A percentile compares a stretch with the other conserved stretches of the same genome.
Evolutionary conservation across 2,888 invertebrate genomes (phyloP).

Genomic region (Pycnomerus fuliginosus): DNA sequence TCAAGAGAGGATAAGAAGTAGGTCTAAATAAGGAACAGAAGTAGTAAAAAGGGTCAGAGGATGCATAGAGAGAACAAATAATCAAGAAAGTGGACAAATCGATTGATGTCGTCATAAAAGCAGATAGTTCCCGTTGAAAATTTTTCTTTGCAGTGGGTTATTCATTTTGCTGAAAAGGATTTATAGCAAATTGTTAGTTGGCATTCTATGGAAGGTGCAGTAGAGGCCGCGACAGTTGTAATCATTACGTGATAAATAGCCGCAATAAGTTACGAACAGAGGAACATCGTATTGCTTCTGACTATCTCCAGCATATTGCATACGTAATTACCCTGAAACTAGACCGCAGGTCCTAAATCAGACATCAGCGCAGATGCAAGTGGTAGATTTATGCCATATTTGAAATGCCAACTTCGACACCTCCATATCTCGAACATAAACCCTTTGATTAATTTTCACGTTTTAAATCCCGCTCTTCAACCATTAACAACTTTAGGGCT

Average conservation of each 20-base stretch:
- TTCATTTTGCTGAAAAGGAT: too few relatives aligned
- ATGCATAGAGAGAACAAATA: neutral
- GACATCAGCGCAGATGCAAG: slow-evolving; percentile 16
- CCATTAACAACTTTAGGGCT: too few relatives aligned
- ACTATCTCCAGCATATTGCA: slow-evolving; percentile 11
- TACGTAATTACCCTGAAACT: slow-evolving; percentile 17
- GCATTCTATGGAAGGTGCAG: too few relatives aligned
- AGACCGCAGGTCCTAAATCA: slow-evolving; percentile 18
- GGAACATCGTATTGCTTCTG: slow-evolving; percentile 10
- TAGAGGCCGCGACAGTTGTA: slow-evolving; percentile 3
- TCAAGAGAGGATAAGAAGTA: too few relatives aligned
- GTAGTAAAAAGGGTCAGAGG: neutral
- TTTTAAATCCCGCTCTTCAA: too few relatives aligned
- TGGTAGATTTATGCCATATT: slow-evolving; percentile 20
- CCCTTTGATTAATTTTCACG: too few relatives aligned
- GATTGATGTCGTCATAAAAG: slow-evolving; percentile 1
- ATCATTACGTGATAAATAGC: slow-evolving; percentile 13
- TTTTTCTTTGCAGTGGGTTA: neutral
- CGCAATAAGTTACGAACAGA: slow-evolving; percentile 13
- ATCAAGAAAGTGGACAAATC: slow-evolving; percentile 8
- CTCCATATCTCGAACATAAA: too few relatives aligned
- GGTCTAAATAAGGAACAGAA: too few relatives aligned
- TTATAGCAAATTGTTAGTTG: too few relatives aligned
- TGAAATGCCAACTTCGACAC: slow-evolving; percentile 12
- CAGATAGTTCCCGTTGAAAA: neutral